These are phyloP conservation scores for Phenacoccus solenopsis DNA, from an alignment of 1,140 invertebrate genomes.

Conservation along the genomic window DNA sequence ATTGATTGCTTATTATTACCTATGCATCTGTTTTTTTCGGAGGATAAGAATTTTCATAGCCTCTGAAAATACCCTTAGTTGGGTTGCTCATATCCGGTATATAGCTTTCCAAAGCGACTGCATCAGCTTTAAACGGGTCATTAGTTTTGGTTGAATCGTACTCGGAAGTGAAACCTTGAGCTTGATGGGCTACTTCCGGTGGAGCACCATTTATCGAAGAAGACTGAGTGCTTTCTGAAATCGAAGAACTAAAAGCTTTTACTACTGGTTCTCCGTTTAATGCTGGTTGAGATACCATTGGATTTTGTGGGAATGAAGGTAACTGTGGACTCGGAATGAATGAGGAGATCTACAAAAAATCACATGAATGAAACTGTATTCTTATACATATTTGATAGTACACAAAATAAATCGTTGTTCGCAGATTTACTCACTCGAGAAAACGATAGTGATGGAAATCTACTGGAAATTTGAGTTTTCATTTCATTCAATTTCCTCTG, in stretches of 20 bases:
- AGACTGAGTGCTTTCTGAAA: background rate
- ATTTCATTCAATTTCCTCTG: background rate
- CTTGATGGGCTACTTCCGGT: background rate
- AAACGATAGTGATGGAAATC: background rate
- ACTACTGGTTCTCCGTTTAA: background rate
- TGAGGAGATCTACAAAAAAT: background rate
- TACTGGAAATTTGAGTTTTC: background rate
- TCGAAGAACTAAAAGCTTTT: background rate
- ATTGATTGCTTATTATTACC: no score
- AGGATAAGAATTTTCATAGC: background rate
- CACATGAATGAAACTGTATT: no score
- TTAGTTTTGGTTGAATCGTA: background rate
- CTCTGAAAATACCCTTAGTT: background rate
- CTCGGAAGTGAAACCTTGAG: background rate
- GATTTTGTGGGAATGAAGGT: background rate
- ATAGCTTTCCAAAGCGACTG: background rate
- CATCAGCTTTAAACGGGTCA: background rate
- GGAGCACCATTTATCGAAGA: background rate
- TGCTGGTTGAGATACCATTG: background rate
- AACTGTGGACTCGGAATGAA: background rate
- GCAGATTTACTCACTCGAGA: background rate
- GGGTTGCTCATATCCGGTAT: background rate
- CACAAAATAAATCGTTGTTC: background rate
- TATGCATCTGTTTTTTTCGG: no score
- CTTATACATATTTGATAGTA: no score